phyloP scores from a whole-genome alignment of 2,888 invertebrate species.

The Drosophila prostipennis region DNA sequence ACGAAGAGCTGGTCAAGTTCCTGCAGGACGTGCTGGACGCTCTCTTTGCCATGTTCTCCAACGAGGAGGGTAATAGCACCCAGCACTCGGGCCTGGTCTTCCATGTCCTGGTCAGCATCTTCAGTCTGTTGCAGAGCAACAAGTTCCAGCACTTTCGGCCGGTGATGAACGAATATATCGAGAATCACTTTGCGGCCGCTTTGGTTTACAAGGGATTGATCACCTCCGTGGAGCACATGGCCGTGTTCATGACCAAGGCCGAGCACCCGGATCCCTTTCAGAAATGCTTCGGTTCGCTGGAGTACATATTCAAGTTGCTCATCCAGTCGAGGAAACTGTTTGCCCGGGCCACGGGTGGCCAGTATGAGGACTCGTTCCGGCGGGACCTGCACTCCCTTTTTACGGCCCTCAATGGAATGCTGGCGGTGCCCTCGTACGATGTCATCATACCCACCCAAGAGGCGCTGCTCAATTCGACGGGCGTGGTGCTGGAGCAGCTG shows the following conservation, averaged over 20 bases:
- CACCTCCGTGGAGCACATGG: conserved; percentile 95
- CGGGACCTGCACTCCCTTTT: conserved; percentile 92
- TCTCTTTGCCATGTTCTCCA: conserved; percentile 95
- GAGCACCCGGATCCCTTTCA: conserved; percentile 95
- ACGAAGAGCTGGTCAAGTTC: conserved; percentile 97
- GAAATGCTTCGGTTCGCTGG: conserved; percentile 94
- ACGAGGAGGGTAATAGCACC: conserved; percentile 95
- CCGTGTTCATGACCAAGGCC: conserved; percentile 93
- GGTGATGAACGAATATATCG: conserved; percentile 96
- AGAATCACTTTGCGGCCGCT: conserved; percentile 97
- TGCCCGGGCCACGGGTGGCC: conserved; percentile 93
- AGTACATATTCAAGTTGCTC: conserved; percentile 96
- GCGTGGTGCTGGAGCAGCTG: conserved; percentile 93
- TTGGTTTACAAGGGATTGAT: conserved; percentile 96
- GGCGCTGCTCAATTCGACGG: conserved; percentile 92
- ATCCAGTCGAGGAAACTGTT: conserved; percentile 94
- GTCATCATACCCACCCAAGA: conserved; percentile 92
- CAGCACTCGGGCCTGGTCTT: conserved; percentile 96
- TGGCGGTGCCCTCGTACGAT: conserved; percentile 89
- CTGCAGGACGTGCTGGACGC: conserved; percentile 97
- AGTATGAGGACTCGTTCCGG: conserved; percentile 94
- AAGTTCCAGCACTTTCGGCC: conserved; percentile 98
- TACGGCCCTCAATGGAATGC: conserved; percentile 91
- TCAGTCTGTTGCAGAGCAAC: conserved; percentile 94
- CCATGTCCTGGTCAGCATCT: conserved; percentile 95